phyloP scores from a whole-genome alignment of 2,797 vertebrate species.

The Acropternis orthonyx region DNA sequence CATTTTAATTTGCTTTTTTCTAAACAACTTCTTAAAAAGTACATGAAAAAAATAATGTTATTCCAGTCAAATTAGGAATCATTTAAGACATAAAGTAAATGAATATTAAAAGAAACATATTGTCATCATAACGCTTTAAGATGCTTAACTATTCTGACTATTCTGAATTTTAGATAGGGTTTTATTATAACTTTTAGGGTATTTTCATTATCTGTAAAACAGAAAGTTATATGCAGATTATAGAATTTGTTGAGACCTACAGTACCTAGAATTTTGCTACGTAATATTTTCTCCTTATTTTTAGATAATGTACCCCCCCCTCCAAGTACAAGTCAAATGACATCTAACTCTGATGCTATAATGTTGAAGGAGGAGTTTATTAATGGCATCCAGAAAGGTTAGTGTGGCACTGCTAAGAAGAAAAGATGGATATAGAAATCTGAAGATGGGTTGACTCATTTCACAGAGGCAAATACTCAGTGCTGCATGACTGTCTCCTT shows the following conservation, averaged over 20 bases:
- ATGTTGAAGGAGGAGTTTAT: slow-evolving; percentile 30
- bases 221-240: neutral
- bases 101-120: neutral
- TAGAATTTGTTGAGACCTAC: neutral
- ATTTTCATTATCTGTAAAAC: neutral
- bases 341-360: neutral
- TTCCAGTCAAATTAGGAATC: neutral
- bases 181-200: neutral
- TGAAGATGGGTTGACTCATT: slow-evolving; percentile 71
- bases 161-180: neutral
- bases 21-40: neutral
- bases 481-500: slow-evolving; percentile 65
- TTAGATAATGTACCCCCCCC: neutral
- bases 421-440: slow-evolving; percentile 62
- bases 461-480: slow-evolving; percentile 74
- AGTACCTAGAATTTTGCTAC: neutral
- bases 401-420: slow-evolving; percentile 37
- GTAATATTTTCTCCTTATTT: neutral
- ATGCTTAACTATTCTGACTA: neutral
- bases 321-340: neutral
- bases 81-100: neutral
- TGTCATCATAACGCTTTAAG: neutral
- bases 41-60: neutral
- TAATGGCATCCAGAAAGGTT: slow-evolving; percentile 65
- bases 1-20: neutral